Base-by-base conservation (phyloP, 2,888 invertebrate genomes). In the Acronicta leporina region DNA sequence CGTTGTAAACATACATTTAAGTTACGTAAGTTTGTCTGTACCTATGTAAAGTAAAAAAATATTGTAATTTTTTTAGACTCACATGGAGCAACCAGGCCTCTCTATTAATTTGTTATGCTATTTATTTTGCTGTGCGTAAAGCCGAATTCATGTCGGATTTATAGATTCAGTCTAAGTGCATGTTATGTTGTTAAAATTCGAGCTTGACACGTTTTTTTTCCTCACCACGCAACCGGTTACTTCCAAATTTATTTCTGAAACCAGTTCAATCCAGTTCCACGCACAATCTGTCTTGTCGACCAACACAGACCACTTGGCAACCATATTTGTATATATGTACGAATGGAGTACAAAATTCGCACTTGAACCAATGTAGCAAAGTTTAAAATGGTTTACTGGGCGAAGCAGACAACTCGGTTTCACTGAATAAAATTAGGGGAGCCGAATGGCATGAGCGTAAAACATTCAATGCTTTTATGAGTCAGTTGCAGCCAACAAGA, bases 201-300 rank as follows among this genome's bases (percentile, higher is more conserved):
- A 27, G 43, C 62, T 67, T 62, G 41, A 61, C 64, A 30, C 16
- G 25, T 48, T 67, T 69, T 33, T n/a, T 70, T 64, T 58, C 58
- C 51, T 43, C 41, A 35, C 52, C 50, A 30, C 52, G 35, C 60
- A 49, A 77, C 75, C 64, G 67, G 77, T 77, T 68, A 41, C 52
- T 40, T 62, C 70, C 55, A 58, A 73, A 73, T 66, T 65, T 71
- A 66, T 50, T 59, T 71, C 65, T 16, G 51, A 65, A 79, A 80
- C 80, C 73, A 64, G 79, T 80, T 77, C 52, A 64, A 74, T 77
- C 70, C 81, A 57, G 75, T 77, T 73, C 62, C 55, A 45, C 46
- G 50, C 60, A 70, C 71, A 75, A 66, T 73, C 63, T 60, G 48
- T 71, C 56, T 71, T 74, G 72, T 60, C 64, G 58, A 64, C 59